phyloP scores from a whole-genome alignment of 1,140 invertebrate genomes.

The Trichomalopsis sarcophagae region DNA sequence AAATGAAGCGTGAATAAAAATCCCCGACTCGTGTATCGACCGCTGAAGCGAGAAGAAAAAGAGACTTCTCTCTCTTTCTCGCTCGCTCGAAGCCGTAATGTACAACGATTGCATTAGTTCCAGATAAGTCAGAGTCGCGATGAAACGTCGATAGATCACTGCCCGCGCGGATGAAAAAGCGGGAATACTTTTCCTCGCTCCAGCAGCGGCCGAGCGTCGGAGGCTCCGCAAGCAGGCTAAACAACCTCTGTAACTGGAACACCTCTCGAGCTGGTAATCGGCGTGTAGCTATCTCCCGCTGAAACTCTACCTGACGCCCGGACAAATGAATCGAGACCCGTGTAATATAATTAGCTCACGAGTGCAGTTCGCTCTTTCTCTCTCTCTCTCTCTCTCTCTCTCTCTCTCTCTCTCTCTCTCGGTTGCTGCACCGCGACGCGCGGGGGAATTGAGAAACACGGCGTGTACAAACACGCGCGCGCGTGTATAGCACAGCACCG shows the following conservation, averaged over 20 bases:
- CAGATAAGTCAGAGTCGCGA: neutral
- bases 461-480: neutral
- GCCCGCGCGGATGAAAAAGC: neutral
- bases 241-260: constrained; percentile 21
- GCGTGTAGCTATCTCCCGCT: constrained; percentile 3
- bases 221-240: neutral
- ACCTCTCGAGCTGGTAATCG: constrained; percentile 11
- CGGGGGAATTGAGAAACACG: neutral
- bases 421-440: neutral
- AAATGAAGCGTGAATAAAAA: constrained; percentile 1
- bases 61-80: neutral
- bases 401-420: neutral
- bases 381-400: neutral
- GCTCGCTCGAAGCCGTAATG: neutral
- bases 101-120: neutral
- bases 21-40: too few relatives aligned
- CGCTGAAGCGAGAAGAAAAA: neutral
- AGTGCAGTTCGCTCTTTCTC: neutral
- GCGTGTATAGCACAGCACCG: neutral
- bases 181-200: neutral
- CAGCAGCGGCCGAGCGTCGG: too few relatives aligned
- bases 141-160: neutral
- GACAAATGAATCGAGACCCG: constrained; percentile 23
- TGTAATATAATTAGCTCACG: constrained; percentile 25
- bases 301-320: constrained; percentile 1